Conservation (phyloP, 2,888 invertebrate genomes). For the Lathronympha strigana region DNA sequence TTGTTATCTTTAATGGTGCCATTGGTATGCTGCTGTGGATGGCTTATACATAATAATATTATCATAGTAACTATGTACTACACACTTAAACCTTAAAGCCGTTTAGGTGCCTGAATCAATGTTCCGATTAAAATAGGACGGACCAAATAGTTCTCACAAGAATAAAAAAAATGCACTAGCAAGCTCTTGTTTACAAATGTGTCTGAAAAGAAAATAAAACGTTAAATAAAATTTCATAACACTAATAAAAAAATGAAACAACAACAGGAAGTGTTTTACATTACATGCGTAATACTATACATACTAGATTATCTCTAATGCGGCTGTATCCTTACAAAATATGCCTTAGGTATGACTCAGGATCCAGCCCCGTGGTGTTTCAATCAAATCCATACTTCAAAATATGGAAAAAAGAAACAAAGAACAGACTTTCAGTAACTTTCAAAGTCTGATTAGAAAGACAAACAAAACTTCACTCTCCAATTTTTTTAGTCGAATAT, state of each 20-base stretch:
- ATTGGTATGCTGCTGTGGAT: constrained; percentile 72
- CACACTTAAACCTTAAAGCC: constrained; percentile 56
- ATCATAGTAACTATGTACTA: constrained; percentile 47
- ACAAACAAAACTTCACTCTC: no score
- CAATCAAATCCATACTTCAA: background rate
- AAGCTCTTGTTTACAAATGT: constrained; percentile 48
- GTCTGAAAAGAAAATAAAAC: constrained; percentile 40
- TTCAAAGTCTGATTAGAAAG: no score
- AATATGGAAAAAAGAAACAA: background rate
- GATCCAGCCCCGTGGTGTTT: constrained; percentile 50
- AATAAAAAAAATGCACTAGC: constrained; percentile 55
- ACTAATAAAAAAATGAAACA: constrained; percentile 46
- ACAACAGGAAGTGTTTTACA: constrained; percentile 51
- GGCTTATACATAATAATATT: constrained; percentile 65
- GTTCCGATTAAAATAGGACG: constrained; percentile 62
- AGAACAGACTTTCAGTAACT: no score
- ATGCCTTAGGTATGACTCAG: constrained; percentile 51
- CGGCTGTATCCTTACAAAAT: constrained; percentile 54
- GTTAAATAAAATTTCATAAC: constrained; percentile 45
- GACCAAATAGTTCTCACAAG: constrained; percentile 48
- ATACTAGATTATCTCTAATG: constrained; percentile 46
- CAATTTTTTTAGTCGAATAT: no score
- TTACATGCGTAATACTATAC: constrained; percentile 50
- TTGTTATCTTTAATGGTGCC: constrained; percentile 66
- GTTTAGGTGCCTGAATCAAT: constrained; percentile 50